phyloP scores from a whole-genome alignment of 1,140 invertebrate genomes.

The Trichonephila clavipes region DNA sequence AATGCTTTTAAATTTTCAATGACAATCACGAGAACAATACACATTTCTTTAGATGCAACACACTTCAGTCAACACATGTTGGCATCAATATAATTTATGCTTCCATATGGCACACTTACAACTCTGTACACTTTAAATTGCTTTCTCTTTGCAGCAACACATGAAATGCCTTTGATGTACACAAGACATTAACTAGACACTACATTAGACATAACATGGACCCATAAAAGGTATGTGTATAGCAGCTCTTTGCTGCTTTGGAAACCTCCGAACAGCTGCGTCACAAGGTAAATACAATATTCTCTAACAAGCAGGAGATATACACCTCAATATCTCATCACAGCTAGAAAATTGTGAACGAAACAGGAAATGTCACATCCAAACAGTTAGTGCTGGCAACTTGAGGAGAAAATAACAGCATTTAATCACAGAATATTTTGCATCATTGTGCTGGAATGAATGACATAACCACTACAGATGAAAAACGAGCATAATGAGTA shows the following conservation, averaged over 20 bases:
- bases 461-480: slow-evolving; percentile 44
- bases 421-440: slow-evolving; percentile 71
- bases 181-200: not conserved
- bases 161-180: slow-evolving; percentile 19
- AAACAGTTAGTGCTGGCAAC: slow-evolving; percentile 42
- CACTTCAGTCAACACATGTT: slow-evolving; percentile 22
- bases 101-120: slow-evolving; percentile 65
- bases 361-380: slow-evolving; percentile 59
- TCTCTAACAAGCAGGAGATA: slow-evolving; percentile 60
- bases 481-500: slow-evolving; percentile 9
- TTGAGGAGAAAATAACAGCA: slow-evolving; percentile 53
- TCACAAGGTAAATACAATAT: slow-evolving; percentile 53
- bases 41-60: slow-evolving; percentile 29
- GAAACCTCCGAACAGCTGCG: slow-evolving; percentile 62
- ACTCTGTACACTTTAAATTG: slow-evolving; percentile 35
- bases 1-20: slow-evolving; percentile 24
- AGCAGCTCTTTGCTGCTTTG: slow-evolving; percentile 60
- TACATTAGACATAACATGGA: slow-evolving; percentile 52
- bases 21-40: slow-evolving; percentile 15
- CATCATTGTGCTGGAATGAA: slow-evolving; percentile 69
- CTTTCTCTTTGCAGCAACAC: slow-evolving; percentile 42
- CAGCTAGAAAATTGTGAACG: slow-evolving; percentile 67
- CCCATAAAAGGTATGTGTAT: slow-evolving; percentile 50
- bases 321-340: slow-evolving; percentile 59
- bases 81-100: slow-evolving; percentile 9